These are phyloP conservation scores for Neolamprologus kungweensis DNA, from an alignment of 2,113 vertebrate genomes.

Conservation along the genomic window DNA sequence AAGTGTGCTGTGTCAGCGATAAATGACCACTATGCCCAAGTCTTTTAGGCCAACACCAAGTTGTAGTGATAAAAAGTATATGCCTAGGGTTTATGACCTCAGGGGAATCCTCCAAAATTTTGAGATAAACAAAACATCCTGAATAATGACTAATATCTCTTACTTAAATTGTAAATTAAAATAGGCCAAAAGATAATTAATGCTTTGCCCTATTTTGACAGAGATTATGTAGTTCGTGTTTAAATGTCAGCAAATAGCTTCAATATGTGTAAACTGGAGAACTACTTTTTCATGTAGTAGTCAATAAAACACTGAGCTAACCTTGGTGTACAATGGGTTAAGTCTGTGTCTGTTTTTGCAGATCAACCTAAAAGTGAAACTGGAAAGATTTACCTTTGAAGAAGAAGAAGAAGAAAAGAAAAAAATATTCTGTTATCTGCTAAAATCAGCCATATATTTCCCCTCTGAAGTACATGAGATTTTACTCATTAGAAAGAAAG, in stretches of 20 bases:
- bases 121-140: background rate
- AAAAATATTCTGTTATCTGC: background rate
- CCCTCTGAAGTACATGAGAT: background rate
- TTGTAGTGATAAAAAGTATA: background rate
- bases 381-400: background rate
- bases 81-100: background rate
- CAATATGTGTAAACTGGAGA: background rate
- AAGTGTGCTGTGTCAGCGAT: background rate
- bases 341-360: background rate
- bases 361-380: background rate
- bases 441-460: background rate
- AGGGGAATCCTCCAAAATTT: background rate
- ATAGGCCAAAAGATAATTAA: background rate
- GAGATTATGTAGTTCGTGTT: rapidly evolving
- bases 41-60: background rate
- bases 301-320: background rate
- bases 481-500: background rate
- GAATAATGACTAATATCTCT: background rate
- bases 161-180: background rate
- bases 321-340: background rate
- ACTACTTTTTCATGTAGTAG: background rate
- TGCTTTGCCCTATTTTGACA: background rate
- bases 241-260: background rate
- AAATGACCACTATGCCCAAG: background rate
- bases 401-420: background rate